Evolutionary conservation across 2,888 invertebrate species (phyloP).

Genomic region (Ceramica pisi): DNA sequence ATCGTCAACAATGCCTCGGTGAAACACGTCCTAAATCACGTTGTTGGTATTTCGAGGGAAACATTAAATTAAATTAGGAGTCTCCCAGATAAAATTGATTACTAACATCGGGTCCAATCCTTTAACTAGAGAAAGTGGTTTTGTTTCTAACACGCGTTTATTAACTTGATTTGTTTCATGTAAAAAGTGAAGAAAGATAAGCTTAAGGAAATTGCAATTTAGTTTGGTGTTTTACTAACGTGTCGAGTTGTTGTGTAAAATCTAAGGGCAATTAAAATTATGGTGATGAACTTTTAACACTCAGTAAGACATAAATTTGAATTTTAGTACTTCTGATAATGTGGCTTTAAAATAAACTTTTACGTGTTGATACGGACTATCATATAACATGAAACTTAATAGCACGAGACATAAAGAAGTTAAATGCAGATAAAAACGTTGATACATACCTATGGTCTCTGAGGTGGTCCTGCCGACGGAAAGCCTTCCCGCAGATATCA

Average conservation of each 20-base stretch:
- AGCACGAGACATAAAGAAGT: conserved; percentile 47
- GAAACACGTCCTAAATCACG: conserved; percentile 86
- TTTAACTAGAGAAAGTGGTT: conserved; percentile 70
- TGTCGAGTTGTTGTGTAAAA: neutral
- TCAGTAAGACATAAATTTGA: conserved; percentile 5
- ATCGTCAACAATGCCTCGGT: conserved; percentile 85
- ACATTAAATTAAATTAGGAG: conserved; percentile 81
- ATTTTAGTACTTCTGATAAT: conserved; percentile 57
- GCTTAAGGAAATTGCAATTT: neutral
- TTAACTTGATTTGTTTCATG: conserved; percentile 26
- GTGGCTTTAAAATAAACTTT: conserved; percentile 35
- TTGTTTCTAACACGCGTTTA: conserved; percentile 30
- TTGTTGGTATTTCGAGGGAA: conserved; percentile 82
- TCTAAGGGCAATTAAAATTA: neutral
- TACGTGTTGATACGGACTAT: conserved; percentile 53
- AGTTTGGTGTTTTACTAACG: neutral
- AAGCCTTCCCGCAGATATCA: conserved; percentile 98
- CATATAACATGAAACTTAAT: conserved; percentile 57
- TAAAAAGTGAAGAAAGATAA: neutral
- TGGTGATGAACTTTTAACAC: conserved; percentile 17
- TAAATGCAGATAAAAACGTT: conserved; percentile 44
- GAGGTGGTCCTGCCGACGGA: conserved; percentile 98
- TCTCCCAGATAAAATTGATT: conserved; percentile 71
- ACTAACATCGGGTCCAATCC: conserved; percentile 48
- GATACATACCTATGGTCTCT: conserved; percentile 95